Conservation (phyloP, 2,888 invertebrate species). For the Rosalia funebris region DNA sequence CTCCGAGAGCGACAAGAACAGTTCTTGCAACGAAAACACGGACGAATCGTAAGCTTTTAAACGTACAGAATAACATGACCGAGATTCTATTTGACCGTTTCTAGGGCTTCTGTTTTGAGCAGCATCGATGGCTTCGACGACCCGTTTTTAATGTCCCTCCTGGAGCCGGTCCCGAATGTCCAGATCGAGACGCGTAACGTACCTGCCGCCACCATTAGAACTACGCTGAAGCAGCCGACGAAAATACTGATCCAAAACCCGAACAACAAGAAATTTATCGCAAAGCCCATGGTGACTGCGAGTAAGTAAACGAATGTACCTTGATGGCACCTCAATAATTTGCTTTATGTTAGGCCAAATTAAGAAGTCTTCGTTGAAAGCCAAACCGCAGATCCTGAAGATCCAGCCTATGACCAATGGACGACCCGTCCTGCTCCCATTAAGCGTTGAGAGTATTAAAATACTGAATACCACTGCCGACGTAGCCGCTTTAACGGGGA, state of each 20-base stretch:
- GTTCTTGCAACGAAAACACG: slow-evolving; percentile 61
- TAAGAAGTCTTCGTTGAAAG: slow-evolving; percentile 45
- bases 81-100: slow-evolving; percentile 29
- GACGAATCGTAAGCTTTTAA: slow-evolving; percentile 49
- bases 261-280: slow-evolving; percentile 57
- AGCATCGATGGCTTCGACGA: slow-evolving; percentile 50
- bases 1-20: slow-evolving; percentile 79
- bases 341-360: slow-evolving; percentile 45
- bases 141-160: slow-evolving; percentile 50
- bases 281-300: slow-evolving; percentile 55
- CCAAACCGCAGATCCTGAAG: slow-evolving; percentile 57
- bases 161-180: slow-evolving; percentile 43
- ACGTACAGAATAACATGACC: slow-evolving; percentile 14
- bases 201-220: slow-evolving; percentile 28
- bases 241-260: slow-evolving; percentile 59
- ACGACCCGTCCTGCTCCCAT: slow-evolving; percentile 76
- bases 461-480: slow-evolving; percentile 74
- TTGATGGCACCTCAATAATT: neutral
- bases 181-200: slow-evolving; percentile 38
- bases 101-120: slow-evolving; percentile 45
- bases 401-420: slow-evolving; percentile 61
- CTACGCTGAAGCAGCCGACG: slow-evolving; percentile 50
- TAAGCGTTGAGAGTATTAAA: slow-evolving; percentile 78
- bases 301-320: slow-evolving; percentile 40
- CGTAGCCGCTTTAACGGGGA: slow-evolving; percentile 45